Evolutionary conservation across 2,113 vertebrate species (phyloP), one percentile per base, ranked within the genome.

Genomic region (Erpornis zantholeuca): DNA sequence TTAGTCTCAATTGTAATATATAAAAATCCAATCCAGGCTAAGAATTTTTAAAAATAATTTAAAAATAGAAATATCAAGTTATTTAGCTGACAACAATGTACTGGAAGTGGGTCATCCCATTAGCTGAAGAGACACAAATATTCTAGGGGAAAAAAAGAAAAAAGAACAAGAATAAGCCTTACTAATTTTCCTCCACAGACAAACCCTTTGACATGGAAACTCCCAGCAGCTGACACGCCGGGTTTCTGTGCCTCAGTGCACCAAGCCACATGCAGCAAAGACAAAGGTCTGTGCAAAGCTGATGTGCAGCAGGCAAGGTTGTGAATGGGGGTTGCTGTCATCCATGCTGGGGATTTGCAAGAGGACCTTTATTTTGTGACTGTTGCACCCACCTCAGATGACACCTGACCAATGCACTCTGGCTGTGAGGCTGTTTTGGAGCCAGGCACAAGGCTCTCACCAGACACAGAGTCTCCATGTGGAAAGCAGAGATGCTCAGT

Each of bases 221-320:
- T 38, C 7, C 42, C 22, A 27, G 57, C 0, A 0, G 9, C 15
- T 1, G 2, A 31, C 10, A 70, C 0, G 0, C 5, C 1, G 5
- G 21, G 14, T 12, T 88, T 49, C 17, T 3, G 5, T 45, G 29
- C 13, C 42, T 76, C 52, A 14, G 40, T 5, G 24, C 47, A 21
- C 10, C 10, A 47, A 82, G 71, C 20, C 50, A 56, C 56, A 5
- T 0, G 1, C 23, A 75, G 66, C 28, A 75, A 44, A 82, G 27
- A 44, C 45, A 69, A 56, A 89, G 8, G 27, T 70, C 33, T 11
- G 1, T 28, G 36, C 23, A 83, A 76, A 84, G 53, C 18, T 11
- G 3, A 40, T 3, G 0, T 15, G 38, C 12, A 11, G 12, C 47
- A 49, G 57, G 42, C 27, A 53, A 49, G 63, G 42, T 27, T 38